Conservation (phyloP, 2,888 invertebrate species). For the Eudasyphora cyanicolor region DNA sequence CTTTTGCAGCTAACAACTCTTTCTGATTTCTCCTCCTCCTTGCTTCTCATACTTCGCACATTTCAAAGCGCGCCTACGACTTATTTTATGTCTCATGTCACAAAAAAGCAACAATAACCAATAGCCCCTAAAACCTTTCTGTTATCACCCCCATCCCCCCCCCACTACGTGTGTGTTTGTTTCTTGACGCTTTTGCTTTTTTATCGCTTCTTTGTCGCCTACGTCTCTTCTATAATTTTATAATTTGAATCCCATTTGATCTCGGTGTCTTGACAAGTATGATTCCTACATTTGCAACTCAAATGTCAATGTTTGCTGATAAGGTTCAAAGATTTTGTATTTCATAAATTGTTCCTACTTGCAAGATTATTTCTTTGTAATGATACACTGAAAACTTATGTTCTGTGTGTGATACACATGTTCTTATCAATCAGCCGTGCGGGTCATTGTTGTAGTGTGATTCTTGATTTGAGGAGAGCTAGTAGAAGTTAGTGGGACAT, state of each 20-base stretch:
- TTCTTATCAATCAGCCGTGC: slow-evolving; percentile 1
- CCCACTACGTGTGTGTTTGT: background rate
- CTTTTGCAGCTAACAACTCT: background rate
- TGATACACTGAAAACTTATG: background rate
- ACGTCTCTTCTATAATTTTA: background rate
- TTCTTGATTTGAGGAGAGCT: background rate
- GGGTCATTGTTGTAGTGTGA: background rate
- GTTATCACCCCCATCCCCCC: background rate
- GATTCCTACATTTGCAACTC: background rate
- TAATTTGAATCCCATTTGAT: slow-evolving; percentile 1
- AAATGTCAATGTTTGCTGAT: background rate
- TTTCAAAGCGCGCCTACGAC: background rate
- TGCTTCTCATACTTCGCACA: background rate
- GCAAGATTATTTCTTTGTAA: background rate
- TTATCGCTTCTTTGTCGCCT: background rate
- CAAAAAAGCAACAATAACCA: background rate
- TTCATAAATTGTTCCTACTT: background rate
- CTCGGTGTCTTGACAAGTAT: background rate
- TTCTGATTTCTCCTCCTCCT: background rate
- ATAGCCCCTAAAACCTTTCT: background rate
- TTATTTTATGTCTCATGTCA: slow-evolving; percentile 6
- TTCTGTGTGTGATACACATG: slow-evolving; percentile 5
- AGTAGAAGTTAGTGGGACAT: background rate
- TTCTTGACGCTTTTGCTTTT: background rate
- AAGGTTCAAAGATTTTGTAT: background rate